Percentiles rank a stretch among this genome's conserved stretches.
phyloP scores from a whole-genome alignment of 1,140 invertebrate species.

The Drosophila parvula region DNA sequence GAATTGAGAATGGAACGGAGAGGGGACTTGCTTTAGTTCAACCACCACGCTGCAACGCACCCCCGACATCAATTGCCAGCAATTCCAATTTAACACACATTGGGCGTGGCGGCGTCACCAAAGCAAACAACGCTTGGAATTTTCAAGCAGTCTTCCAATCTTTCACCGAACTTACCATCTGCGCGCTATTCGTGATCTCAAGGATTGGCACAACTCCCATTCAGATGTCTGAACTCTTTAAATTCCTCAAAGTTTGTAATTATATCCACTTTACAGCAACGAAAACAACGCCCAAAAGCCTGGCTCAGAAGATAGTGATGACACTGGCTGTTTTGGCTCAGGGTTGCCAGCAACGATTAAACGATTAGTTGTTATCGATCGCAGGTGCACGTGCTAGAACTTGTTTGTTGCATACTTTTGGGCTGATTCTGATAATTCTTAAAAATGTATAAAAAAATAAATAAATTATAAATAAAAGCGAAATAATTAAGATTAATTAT shows the following conservation, averaged over 20 bases:
- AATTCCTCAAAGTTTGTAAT: slow-evolving; percentile 10
- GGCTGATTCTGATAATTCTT: background rate
- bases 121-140: slow-evolving; percentile 8
- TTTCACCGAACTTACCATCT: slow-evolving; percentile 56
- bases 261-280: slow-evolving; percentile 23
- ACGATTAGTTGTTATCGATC: slow-evolving; percentile 25
- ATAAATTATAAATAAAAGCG: no score
- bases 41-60: slow-evolving; percentile 35
- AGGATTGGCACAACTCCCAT: slow-evolving; percentile 42
- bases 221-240: slow-evolving; percentile 1
- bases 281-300: slow-evolving; percentile 79
- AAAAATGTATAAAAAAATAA: no score
- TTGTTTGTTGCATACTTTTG: background rate
- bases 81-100: slow-evolving; percentile 51
- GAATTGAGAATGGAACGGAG: slow-evolving; percentile 5
- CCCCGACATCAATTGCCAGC: slow-evolving; percentile 33
- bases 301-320: slow-evolving; percentile 54
- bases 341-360: slow-evolving; percentile 13
- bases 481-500: no score
- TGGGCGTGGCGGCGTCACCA: slow-evolving; percentile 70
- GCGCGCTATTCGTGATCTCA: slow-evolving; percentile 22
- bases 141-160: background rate
- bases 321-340: background rate
- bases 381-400: background rate
- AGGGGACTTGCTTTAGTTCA: slow-evolving; percentile 36